phyloP scores from a whole-genome alignment of 2,888 invertebrate genomes.

The Pristionchus fissidentatus region DNA sequence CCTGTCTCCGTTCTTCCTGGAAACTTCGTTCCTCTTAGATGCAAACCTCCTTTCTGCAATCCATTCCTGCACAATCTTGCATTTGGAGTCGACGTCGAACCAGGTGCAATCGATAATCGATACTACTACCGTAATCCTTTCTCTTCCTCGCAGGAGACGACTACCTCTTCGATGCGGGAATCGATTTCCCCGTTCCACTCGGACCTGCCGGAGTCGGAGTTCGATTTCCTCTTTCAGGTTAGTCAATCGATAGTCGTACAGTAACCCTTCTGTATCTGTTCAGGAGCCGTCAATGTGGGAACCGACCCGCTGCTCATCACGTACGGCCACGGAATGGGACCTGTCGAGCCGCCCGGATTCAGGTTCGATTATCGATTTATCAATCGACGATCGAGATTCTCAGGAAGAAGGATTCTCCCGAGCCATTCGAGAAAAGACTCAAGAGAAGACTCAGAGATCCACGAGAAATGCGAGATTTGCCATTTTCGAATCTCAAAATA shows the following conservation, averaged over 20 bases:
- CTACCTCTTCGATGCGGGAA: slow-evolving; percentile 66
- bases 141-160: slow-evolving; percentile 60
- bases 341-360: slow-evolving; percentile 65
- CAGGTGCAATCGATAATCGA: slow-evolving; percentile 41
- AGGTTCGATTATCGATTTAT: background rate
- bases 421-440: background rate
- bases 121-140: background rate
- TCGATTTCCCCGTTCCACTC: slow-evolving; percentile 59
- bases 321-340: slow-evolving; percentile 70
- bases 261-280: background rate
- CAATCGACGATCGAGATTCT: background rate
- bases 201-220: slow-evolving; percentile 69
- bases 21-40: slow-evolving; percentile 68
- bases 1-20: slow-evolving; percentile 71
- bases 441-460: slow-evolving; percentile 32
- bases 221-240: slow-evolving; percentile 66
- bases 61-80: slow-evolving; percentile 70
- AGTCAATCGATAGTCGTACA: background rate
- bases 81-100: slow-evolving; percentile 69
- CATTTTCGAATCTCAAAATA: background rate
- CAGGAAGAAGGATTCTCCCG: slow-evolving; percentile 49
- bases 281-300: slow-evolving; percentile 68
- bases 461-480: slow-evolving; percentile 10
- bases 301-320: slow-evolving; percentile 69
- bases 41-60: slow-evolving; percentile 72